Conservation (phyloP, 2,888 invertebrate genomes). For the Tribolium freemani region DNA sequence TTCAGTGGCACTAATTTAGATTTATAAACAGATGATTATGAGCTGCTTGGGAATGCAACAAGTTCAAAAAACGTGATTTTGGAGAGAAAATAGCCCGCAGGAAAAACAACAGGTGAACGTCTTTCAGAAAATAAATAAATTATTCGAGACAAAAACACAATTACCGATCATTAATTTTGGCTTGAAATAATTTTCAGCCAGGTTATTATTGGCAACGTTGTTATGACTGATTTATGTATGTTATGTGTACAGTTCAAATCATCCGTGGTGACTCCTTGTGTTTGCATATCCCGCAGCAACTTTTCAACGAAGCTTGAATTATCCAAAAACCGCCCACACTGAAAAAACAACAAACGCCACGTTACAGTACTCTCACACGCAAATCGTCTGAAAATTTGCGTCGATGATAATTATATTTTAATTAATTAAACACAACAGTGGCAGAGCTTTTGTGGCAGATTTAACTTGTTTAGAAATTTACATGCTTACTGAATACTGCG, state of each 20-base stretch:
- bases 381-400: too few relatives aligned
- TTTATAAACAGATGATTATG: constrained; percentile 28
- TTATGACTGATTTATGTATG: background rate
- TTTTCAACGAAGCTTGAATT: too few relatives aligned
- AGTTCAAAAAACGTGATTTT: constrained; percentile 8
- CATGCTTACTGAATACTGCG: too few relatives aligned
- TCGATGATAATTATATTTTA: too few relatives aligned
- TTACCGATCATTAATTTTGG: background rate
- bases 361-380: too few relatives aligned
- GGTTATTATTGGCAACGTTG: background rate
- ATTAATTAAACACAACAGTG: too few relatives aligned
- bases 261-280: too few relatives aligned
- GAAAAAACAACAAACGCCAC: too few relatives aligned
- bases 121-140: constrained; percentile 5
- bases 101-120: constrained; percentile 31
- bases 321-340: too few relatives aligned
- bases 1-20: constrained; percentile 5
- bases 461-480: too few relatives aligned
- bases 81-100: constrained; percentile 10
- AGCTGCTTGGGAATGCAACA: constrained; percentile 13
- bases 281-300: too few relatives aligned
- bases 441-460: too few relatives aligned
- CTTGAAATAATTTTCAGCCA: background rate
- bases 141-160: background rate
- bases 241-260: background rate